Base-by-base conservation (phyloP, 1,140 invertebrate genomes). In the Drosophila repletoides region DNA sequence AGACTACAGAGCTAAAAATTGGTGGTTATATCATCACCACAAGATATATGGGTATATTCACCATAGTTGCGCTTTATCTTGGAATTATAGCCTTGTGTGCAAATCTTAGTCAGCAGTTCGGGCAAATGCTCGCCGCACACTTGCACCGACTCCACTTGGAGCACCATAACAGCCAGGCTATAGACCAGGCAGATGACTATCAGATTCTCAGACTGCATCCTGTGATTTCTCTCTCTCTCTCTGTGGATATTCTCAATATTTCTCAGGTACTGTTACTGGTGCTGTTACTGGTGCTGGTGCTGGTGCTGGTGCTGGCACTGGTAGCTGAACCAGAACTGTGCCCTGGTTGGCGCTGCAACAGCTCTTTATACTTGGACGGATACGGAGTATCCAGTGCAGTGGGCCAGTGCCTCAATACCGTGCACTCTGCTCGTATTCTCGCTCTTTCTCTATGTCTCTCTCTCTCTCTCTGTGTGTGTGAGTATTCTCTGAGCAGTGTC, bases 51-150 rank as follows among this genome's bases (percentile, higher is more conserved):
- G 36, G 10, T 9, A 3, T 14, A 63, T 67, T 24, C 22, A 76
- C 72, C 53, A 5, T 49, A 19, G 22, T 46, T 24, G 0, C 79
- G 51, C 24, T 77, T 86, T 12, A 71, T 5, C 34, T 60, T 77
- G 0, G 31, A n/a, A 9, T 80, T 77, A 10, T 40, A 86, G 19
- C 80, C 80, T 15, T 75, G 17, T 1, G 9, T 7, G 10, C 80
- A 84, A 0, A 68, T 10, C 4, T 14, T 43, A 2, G 10, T 4
- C 5, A 84, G 31, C 0, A 58, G 31, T 0, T 84, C 53, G 48
- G 75, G 40, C n/a, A 84, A 21, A 2, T 60, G 19, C 1, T 31
- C 5, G 31, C 79, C 79, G n/a, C 79, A 84, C 21, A 84, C 14
- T 1, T 28, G 45, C 10, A 71, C 31, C 19, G 38, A 12, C 0